These are phyloP conservation scores for Stercorarius parasiticus DNA, from an alignment of 2,113 vertebrate species.

Conservation along the genomic window DNA sequence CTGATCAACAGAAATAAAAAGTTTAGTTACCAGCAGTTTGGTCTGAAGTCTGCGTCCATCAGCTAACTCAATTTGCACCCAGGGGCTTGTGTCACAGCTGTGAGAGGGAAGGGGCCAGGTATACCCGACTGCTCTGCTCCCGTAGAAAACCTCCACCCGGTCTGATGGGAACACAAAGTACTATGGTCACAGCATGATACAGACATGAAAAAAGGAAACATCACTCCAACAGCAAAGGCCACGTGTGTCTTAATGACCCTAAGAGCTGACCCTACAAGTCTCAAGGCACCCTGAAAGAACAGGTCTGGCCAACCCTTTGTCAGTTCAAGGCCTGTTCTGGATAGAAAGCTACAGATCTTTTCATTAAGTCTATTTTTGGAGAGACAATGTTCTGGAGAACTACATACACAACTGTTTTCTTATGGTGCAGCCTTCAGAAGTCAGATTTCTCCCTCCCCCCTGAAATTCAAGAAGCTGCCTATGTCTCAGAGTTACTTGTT, in stretches of 20 bases:
- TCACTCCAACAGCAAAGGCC: neutral
- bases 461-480: neutral
- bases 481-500: neutral
- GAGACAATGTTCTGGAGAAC: neutral
- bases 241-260: neutral
- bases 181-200: neutral
- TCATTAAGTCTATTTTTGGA: neutral
- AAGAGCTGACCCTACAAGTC: neutral
- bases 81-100: conserved; percentile 80
- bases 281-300: neutral
- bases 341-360: neutral
- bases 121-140: conserved; percentile 86
- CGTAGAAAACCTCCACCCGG: conserved; percentile 87
- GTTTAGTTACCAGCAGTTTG: conserved; percentile 88
- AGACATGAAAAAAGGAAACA: conserved; percentile 12
- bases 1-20: conserved; percentile 58
- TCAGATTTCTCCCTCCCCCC: neutral
- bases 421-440: neutral
- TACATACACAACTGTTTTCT: neutral
- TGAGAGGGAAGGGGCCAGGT: conserved; percentile 84
- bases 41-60: conserved; percentile 88
- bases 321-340: neutral
- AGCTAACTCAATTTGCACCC: conserved; percentile 90
- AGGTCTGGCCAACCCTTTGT: neutral
- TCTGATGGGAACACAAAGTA: conserved; percentile 74